These are phyloP conservation scores for Cryptophagus acutangulus DNA, from an alignment of 2,888 invertebrate genomes.

Conservation along the genomic window DNA sequence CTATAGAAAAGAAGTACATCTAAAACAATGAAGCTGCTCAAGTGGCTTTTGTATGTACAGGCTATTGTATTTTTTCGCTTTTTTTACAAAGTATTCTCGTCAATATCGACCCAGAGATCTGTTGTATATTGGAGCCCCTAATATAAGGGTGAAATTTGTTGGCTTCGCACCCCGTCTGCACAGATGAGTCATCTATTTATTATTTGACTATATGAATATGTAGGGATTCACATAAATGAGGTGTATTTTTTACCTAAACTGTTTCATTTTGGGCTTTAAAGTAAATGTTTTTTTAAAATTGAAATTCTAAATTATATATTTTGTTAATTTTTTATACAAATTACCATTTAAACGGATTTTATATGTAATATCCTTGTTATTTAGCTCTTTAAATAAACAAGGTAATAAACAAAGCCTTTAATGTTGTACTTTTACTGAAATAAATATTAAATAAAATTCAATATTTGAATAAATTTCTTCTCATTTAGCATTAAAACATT, in stretches of 20 bases:
- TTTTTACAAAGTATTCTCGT: constrained; percentile 13
- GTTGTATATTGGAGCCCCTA: constrained; percentile 9
- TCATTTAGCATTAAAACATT: not conserved
- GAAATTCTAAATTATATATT: not conserved
- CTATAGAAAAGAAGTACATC: too few relatives aligned
- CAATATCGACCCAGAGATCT: constrained; percentile 14
- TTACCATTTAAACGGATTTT: too few relatives aligned
- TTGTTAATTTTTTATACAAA: too few relatives aligned
- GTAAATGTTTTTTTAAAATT: not conserved
- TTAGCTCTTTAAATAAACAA: not conserved
- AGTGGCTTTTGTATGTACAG: constrained; percentile 17
- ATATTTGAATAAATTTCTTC: too few relatives aligned
- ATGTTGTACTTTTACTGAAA: not conserved
- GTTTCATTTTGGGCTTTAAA: not conserved
- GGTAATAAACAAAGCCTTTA: constrained; percentile 1
- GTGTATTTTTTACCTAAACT: not conserved
- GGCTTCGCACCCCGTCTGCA: constrained; percentile 10
- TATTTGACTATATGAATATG: constrained; percentile 5
- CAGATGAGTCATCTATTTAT: constrained; percentile 18
- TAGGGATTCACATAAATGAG: not conserved
- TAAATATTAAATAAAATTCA: too few relatives aligned
- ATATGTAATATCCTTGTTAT: too few relatives aligned
- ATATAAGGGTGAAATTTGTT: constrained; percentile 15
- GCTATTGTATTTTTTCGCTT: constrained; percentile 17
- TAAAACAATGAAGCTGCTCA: constrained; percentile 17